Conservation (phyloP, 2,797 vertebrate species). For the Takifugu rubripes region DNA sequence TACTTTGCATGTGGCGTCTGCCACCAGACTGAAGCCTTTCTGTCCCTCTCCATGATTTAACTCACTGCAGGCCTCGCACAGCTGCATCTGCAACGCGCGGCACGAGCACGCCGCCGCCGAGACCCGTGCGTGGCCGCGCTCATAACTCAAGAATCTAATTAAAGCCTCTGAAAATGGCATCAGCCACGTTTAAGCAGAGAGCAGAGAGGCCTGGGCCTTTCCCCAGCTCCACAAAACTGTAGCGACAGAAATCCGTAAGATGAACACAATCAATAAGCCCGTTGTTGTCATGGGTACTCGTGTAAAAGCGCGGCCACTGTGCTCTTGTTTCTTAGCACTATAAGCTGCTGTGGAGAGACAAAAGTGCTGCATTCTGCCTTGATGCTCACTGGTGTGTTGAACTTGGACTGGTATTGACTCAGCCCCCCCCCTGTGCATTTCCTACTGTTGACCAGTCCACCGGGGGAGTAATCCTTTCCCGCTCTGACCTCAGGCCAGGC, state of each 20-base stretch:
- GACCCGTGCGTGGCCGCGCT: conserved; percentile 51
- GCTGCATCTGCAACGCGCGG: conserved; percentile 57
- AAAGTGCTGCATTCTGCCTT: conserved; percentile 47
- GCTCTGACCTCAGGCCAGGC: conserved; percentile 70
- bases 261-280: conserved; percentile 2
- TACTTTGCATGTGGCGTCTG: neutral
- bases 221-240: conserved; percentile 5
- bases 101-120: conserved; percentile 53
- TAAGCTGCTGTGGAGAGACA: conserved; percentile 29
- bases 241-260: no score
- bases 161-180: conserved; percentile 58
- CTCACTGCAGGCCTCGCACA: conserved; percentile 34
- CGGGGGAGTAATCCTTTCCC: conserved; percentile 67
- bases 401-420: conserved; percentile 66
- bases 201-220: conserved; percentile 44
- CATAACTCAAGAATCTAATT: conserved; percentile 76
- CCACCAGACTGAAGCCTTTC: conserved; percentile 22
- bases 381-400: conserved; percentile 63
- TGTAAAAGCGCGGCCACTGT: conserved; percentile 12
- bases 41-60: conserved; percentile 30
- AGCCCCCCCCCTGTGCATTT: conserved; percentile 60
- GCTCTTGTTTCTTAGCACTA: conserved; percentile 17
- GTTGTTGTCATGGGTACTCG: conserved; percentile 6
- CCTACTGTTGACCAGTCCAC: conserved; percentile 64
- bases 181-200: conserved; percentile 38